phyloP scores from a whole-genome alignment of 2,888 invertebrate genomes.

The Idaea aversata region DNA sequence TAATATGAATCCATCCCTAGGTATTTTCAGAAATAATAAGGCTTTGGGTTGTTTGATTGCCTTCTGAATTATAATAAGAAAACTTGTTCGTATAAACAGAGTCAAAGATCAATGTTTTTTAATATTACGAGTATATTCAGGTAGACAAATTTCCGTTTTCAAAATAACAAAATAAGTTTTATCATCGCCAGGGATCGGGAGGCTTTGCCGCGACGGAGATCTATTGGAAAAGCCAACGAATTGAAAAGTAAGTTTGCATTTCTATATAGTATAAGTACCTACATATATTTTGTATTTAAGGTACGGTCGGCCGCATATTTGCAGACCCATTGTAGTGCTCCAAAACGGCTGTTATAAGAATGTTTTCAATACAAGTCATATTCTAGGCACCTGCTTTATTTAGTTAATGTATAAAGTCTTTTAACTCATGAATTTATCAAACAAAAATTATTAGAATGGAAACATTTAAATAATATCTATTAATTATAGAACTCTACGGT shows the following conservation, averaged over 20 bases:
- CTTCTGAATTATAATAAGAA: not conserved
- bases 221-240: slow-evolving; percentile 71
- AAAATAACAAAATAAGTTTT: slow-evolving; percentile 71
- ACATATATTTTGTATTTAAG: slow-evolving; percentile 9
- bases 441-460: too few relatives aligned
- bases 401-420: too few relatives aligned
- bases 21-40: not conserved
- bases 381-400: too few relatives aligned
- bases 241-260: slow-evolving; percentile 70
- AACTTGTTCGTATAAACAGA: not conserved
- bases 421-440: too few relatives aligned
- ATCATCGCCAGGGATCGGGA: slow-evolving; percentile 82
- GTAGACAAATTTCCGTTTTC: not conserved
- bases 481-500: too few relatives aligned
- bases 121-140: not conserved
- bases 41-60: not conserved
- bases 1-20: not conserved
- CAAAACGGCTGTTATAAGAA: too few relatives aligned
- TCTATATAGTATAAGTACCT: slow-evolving; percentile 6
- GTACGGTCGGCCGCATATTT: too few relatives aligned
- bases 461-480: too few relatives aligned
- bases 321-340: too few relatives aligned
- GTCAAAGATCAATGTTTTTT: not conserved
- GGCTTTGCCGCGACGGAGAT: slow-evolving; percentile 81
- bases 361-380: too few relatives aligned